Base-by-base conservation (phyloP, 2,113 vertebrate genomes). In the Bujurquina vittata region DNA sequence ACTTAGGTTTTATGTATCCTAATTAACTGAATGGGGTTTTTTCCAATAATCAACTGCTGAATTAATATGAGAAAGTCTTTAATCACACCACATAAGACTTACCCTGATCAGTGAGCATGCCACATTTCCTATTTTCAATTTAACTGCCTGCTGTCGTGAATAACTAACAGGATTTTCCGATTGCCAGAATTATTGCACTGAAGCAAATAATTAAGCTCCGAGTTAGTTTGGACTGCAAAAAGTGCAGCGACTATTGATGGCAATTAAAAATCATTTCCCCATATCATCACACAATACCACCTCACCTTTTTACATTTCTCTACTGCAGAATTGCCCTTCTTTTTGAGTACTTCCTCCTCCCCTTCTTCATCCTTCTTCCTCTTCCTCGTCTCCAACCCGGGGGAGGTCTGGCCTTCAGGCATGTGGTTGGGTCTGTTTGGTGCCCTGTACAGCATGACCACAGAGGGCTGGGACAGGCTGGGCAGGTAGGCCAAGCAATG, bases 381-480 rank as follows among this genome's bases (percentile, higher is more conserved):
- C 84, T 94, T 96, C 62, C 85, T 89, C 74, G 72, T 11, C 43
- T 74, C 87, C 67, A 15, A 4, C 35, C 31, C 5, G 0, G 88
- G 83, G 5, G 92, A 94, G 60, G 83, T 75, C 40, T 55, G 91
- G 57, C 84, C 87, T 23, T 87, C 86, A 2, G n/a, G 0, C 5
- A 4, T 12, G 73, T 57, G 55, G 17, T 84, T 65, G 0, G 61
- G 54, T 11, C 3, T 57, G 63, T 83, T 83, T 2, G 79, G 80
- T 1, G 85, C 58, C 1, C 95, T 86, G 1, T 94, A 98, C 55
- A 98, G 82, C 97, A 98, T 96, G 79, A 98, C 93, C 69, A 98
- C 85, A 0, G 97, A 96, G 10, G 96, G 90, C 79, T 97, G 96
- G 1, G 97, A 96, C 87, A 98, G 89, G 80, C 88, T 90, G 85